Evolutionary conservation across 1,140 invertebrate species (phyloP).

Genomic region (Copidosoma floridanum): DNA sequence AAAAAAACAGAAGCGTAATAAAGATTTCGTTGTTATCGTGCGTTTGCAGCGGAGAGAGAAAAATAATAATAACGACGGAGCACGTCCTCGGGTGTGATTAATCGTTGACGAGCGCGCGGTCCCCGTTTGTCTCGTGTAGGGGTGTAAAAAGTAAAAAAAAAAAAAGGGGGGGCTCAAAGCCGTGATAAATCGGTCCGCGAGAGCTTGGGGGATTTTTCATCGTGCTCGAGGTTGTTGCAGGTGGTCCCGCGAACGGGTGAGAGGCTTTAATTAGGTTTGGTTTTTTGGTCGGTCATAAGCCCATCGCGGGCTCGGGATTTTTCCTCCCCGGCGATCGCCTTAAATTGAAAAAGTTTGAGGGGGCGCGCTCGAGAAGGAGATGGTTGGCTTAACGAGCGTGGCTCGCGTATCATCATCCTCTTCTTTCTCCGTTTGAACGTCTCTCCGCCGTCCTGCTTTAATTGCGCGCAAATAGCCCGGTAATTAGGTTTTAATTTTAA

Average conservation of each 20-base stretch:
- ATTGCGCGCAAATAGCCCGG: slow-evolving; percentile 18
- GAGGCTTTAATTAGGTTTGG: slow-evolving; percentile 19
- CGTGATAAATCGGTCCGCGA: slow-evolving; percentile 9
- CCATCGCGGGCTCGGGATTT: background rate
- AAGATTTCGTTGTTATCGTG: too few species aligned
- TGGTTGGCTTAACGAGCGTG: slow-evolving; percentile 16
- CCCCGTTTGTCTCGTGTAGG: background rate
- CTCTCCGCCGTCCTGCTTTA: background rate
- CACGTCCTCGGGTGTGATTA: slow-evolving; percentile 17
- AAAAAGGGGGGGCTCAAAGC: too few species aligned
- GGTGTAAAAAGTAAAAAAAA: too few species aligned
- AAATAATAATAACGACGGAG: too few species aligned
- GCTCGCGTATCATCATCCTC: background rate
- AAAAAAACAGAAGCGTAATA: too few species aligned
- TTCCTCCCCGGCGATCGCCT: background rate
- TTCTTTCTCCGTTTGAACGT: background rate
- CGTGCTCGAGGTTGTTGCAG: too few species aligned
- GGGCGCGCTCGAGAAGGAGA: background rate
- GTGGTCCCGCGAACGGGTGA: too few species aligned
- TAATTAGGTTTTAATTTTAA: slow-evolving; percentile 21
- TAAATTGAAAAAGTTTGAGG: slow-evolving; percentile 22
- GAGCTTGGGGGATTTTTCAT: slow-evolving; percentile 15
- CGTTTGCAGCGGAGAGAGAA: too few species aligned
- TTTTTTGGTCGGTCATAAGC: slow-evolving; percentile 8
- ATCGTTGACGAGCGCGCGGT: background rate